A percentile compares a stretch with the other conserved stretches of the same genome.
These are phyloP conservation scores for Syngnathus acus DNA, from an alignment of 2,797 vertebrate genomes.

Conservation along the genomic window DNA sequence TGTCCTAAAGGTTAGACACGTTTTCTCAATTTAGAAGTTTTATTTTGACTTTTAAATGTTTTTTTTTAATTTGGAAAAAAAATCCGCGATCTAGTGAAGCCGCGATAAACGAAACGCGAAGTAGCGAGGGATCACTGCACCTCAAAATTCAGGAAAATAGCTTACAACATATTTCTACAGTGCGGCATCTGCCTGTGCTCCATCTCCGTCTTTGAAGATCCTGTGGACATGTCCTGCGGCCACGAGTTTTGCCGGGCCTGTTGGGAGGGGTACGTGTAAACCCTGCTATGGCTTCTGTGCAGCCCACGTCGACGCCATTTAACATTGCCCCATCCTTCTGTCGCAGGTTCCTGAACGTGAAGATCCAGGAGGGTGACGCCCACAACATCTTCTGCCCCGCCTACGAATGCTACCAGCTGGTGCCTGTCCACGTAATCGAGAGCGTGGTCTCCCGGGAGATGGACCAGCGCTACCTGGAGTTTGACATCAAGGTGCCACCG, in stretches of 20 bases:
- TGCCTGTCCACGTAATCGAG: conserved; percentile 97
- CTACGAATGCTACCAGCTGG: conserved; percentile 95
- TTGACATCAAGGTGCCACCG: conserved; percentile 91
- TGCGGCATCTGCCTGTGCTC: conserved; percentile 97
- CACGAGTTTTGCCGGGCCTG: conserved; percentile 96
- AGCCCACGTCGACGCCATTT: background rate
- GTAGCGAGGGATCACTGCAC: no score
- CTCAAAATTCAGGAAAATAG: no score
- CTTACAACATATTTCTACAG: conserved; percentile 50
- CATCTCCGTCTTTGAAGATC: conserved; percentile 96
- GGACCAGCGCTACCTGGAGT: conserved; percentile 96
- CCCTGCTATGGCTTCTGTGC: background rate
- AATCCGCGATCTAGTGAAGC: no score
- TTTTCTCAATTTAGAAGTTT: no score
- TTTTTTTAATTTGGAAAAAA: no score
- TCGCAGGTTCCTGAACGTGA: conserved; percentile 92
- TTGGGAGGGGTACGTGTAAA: conserved; percentile 83
- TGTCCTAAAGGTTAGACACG: no score
- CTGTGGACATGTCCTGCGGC: conserved; percentile 95
- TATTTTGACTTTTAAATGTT: no score
- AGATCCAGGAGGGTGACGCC: conserved; percentile 97
- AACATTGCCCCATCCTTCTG: background rate
- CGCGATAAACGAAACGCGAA: no score
- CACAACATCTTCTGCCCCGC: conserved; percentile 99
- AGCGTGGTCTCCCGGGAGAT: conserved; percentile 98